Conservation (phyloP, 2,888 invertebrate genomes). For the Nemapogon koenigi region DNA sequence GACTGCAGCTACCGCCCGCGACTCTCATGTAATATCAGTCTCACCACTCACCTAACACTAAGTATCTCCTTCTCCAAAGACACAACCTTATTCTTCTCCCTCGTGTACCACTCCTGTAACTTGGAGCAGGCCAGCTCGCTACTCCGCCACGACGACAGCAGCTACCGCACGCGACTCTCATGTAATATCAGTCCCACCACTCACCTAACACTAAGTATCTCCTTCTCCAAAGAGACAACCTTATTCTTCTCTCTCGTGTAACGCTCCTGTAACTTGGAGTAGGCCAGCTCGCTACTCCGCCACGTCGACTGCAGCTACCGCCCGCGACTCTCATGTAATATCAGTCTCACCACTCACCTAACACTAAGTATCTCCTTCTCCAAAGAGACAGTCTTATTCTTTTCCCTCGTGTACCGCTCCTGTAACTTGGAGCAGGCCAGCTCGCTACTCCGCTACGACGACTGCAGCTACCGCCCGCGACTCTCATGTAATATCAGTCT, state of each 20-base stretch:
- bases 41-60: conserved; percentile 39
- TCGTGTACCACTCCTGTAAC: too few relatives aligned
- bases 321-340: conserved; percentile 27
- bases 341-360: conserved; percentile 36
- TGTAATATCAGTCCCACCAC: too few relatives aligned
- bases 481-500: too few relatives aligned
- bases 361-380: conserved; percentile 32
- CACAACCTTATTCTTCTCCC: conserved; percentile 35
- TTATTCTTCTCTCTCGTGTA: conserved; percentile 35
- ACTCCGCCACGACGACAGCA: too few relatives aligned
- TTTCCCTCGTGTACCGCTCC: too few relatives aligned
- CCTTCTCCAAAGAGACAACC: conserved; percentile 33
- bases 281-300: conserved; percentile 20
- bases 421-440: too few relatives aligned
- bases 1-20: conserved; percentile 33
- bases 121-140: too few relatives aligned
- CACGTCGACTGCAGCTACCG: conserved; percentile 29
- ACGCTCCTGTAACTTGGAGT: conserved; percentile 28
- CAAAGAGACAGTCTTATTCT: too few relatives aligned
- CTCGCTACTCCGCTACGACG: too few relatives aligned
- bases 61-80: conserved; percentile 41
- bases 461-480: too few relatives aligned
- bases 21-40: conserved; percentile 28
- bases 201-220: conserved; percentile 43
- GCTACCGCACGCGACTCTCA: too few relatives aligned